phyloP scores from a whole-genome alignment of 2,888 invertebrate species.

The Ennomos erosarius region DNA sequence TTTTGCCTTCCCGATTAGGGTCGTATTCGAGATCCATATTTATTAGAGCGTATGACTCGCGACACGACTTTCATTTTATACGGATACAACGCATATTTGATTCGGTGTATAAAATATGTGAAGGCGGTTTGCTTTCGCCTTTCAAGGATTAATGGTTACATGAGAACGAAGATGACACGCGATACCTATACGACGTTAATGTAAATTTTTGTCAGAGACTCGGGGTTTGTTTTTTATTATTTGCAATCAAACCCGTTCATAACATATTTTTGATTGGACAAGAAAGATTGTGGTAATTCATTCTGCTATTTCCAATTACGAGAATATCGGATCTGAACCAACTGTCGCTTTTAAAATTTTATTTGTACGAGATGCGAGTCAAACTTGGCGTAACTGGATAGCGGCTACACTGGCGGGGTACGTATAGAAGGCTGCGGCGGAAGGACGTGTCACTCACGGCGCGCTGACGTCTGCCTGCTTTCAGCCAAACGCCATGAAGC shows the following conservation, averaged over 20 bases:
- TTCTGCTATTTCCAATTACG: no score
- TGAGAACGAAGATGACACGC: conserved; percentile 43
- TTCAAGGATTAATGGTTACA: conserved; percentile 56
- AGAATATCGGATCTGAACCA: no score
- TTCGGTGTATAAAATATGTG: conserved; percentile 58
- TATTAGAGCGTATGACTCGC: conserved; percentile 79
- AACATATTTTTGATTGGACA: no score
- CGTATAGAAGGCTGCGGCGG: conserved; percentile 67
- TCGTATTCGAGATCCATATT: conserved; percentile 80
- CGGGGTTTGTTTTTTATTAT: no score
- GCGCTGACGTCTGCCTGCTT: conserved; percentile 73
- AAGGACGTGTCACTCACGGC: conserved; percentile 79
- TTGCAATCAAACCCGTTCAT: no score
- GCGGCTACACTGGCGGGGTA: conserved; percentile 42
- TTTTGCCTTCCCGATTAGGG: conserved; percentile 83
- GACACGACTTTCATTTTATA: conserved; percentile 81
- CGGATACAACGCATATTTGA: conserved; percentile 64
- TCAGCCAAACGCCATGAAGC: conserved; percentile 67
- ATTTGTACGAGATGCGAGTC: conserved; percentile 43
- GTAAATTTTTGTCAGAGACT: conserved; percentile 4
- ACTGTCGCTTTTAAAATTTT: conserved; percentile 39
- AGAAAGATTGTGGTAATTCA: no score
- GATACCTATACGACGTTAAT: conserved; percentile 15
- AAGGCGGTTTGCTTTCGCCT: conserved; percentile 59
- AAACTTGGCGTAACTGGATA: conserved; percentile 59